Conservation (phyloP, 2,113 vertebrate species). For the Lethenteron reissneri region DNA sequence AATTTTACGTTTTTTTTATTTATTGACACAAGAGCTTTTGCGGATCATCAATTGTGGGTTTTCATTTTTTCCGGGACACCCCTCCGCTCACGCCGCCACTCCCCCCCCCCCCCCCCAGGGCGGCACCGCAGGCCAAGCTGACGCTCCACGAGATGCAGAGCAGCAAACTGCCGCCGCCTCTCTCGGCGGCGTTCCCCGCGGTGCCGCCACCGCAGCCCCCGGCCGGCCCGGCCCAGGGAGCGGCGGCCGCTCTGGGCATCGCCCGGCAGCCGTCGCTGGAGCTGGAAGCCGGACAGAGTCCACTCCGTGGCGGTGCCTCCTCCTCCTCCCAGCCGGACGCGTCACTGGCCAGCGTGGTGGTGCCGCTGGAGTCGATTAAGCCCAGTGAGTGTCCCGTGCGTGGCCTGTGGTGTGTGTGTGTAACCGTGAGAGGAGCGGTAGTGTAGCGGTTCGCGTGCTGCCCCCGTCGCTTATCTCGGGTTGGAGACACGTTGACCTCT, state of each 20-base stretch:
- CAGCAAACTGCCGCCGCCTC: neutral
- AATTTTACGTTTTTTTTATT: slow-evolving; percentile 11
- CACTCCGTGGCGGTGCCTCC: slow-evolving; percentile 17
- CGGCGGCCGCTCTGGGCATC: too few species aligned
- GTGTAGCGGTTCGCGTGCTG: neutral
- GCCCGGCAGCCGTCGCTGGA: too few species aligned
- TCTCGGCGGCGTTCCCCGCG: neutral
- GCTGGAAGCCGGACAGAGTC: too few species aligned
- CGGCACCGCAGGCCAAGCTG: slow-evolving; percentile 3
- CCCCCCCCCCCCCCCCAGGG: slow-evolving; percentile 7
- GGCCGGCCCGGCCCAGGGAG: too few species aligned
- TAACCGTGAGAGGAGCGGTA: neutral
- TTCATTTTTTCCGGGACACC: slow-evolving; percentile 15
- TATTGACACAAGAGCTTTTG: slow-evolving; percentile 15
- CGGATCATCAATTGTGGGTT: slow-evolving; percentile 17
- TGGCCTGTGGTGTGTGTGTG: neutral
- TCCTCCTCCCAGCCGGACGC: slow-evolving; percentile 32
- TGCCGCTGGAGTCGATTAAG: slow-evolving; percentile 61
- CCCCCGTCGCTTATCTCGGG: neutral
- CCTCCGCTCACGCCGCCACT: slow-evolving; percentile 13
- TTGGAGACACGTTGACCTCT: neutral
- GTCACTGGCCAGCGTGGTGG: slow-evolving; percentile 46
- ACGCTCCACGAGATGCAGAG: slow-evolving; percentile 1
- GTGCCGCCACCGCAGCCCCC: neutral
- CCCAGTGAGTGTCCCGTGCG: slow-evolving; percentile 48